Base-by-base conservation (phyloP, 2,113 vertebrate species). In the Protomyctophum bolini region DNA sequence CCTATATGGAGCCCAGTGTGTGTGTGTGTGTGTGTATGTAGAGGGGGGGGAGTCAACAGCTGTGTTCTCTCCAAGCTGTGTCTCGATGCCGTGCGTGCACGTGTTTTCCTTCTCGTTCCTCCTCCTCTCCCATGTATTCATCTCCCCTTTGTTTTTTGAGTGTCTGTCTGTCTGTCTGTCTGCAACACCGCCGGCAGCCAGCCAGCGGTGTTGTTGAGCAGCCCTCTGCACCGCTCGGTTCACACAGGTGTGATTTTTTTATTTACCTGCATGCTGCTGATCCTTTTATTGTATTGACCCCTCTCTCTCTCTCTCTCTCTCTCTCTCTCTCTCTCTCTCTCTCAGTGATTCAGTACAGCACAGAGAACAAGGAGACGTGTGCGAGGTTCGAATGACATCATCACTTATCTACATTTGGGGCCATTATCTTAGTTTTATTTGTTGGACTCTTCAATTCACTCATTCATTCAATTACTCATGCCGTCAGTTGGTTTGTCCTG, bases 351-450 rank as follows among this genome's bases (percentile, higher is more conserved):
- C 92, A 92, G 0, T 96, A 96, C 79, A 94, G 91, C 0, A 91
- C 93, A 0, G 91, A 93, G 77, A 88, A 80, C 81, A 93, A 84
- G 82, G 95, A 97, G 75, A 96, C 93, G 0, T 99, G 97, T 75
- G 79, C 79, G 41, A 86, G 87, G 90, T 90, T 75, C 12, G 78
- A 81, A 48, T 41, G 33, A 46, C 10, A 45, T 57, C 14, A 45
- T 33, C 33, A 4, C 33, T 6, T 41, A 41, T 12, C 9, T 9
- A 58, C 28, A 29, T 57, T 8, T 9, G 2, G 3, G 10, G 10
- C 7, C 7, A 50, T 50, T 50, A 50, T 2, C 8, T 10, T 8
- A 50, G n/a, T n/a, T 50, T 10, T 2, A 7, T 50, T 50, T 7
- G 33, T 50, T 50, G 21, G 21, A n/a, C 21, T 21, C 21, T 50